Percentiles rank a stretch among this genome's conserved stretches.
These are phyloP conservation scores for Episyrphus balteatus DNA, from an alignment of 1,140 invertebrate genomes.

Conservation along the genomic window DNA sequence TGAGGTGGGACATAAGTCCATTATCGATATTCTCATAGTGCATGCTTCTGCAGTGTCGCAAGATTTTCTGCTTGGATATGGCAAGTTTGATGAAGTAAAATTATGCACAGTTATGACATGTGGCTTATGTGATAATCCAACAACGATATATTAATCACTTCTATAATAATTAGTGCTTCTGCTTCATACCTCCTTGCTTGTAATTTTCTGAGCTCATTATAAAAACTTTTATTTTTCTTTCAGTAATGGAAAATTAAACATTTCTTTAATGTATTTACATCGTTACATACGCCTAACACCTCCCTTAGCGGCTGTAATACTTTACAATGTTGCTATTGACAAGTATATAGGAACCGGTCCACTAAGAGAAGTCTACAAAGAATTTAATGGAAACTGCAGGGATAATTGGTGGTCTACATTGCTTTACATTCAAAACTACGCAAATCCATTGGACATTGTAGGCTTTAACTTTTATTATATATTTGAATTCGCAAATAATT, in stretches of 20 bases:
- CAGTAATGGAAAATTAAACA: slow-evolving; percentile 36
- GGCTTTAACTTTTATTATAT: slow-evolving; percentile 7
- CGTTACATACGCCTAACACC: slow-evolving; percentile 49
- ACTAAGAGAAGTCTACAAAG: slow-evolving; percentile 39
- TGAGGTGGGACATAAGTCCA: too few species aligned
- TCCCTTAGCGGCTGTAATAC: slow-evolving; percentile 42
- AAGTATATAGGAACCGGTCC: slow-evolving; percentile 48
- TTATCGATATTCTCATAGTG: too few species aligned
- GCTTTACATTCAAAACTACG: slow-evolving; percentile 76
- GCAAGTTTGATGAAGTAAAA: too few species aligned
- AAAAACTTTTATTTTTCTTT: too few species aligned
- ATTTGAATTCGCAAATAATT: not conserved
- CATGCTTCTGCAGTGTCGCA: too few species aligned
- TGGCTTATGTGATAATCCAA: too few species aligned
- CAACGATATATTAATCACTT: too few species aligned
- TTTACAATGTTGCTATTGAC: slow-evolving; percentile 43
- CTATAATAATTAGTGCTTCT: too few species aligned
- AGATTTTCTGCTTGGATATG: too few species aligned
- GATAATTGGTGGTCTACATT: slow-evolving; percentile 75
- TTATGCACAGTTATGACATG: too few species aligned
- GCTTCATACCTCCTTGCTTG: too few species aligned
- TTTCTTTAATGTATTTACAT: slow-evolving; percentile 41
- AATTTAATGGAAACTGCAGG: slow-evolving; percentile 53
- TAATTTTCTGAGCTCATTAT: too few species aligned
- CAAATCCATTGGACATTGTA: slow-evolving; percentile 36